A percentile compares a stretch with the other conserved stretches of the same genome.
Conservation (phyloP, 2,888 invertebrate genomes). For the Sthenelais limicola region DNA sequence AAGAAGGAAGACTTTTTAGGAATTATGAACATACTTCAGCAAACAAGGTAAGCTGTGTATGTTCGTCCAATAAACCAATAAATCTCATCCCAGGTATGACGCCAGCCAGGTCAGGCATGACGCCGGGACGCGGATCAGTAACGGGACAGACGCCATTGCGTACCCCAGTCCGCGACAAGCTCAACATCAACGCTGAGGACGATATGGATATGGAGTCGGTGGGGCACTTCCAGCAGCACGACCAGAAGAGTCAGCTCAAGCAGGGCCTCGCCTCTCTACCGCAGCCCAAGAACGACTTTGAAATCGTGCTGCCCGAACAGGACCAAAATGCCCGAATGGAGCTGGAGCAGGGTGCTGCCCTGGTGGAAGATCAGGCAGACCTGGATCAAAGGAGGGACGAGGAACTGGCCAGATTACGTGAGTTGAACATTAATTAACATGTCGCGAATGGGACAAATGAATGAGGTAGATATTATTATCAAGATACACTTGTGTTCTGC, state of each 20-base stretch:
- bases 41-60: too few species aligned
- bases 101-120: slow-evolving; percentile 32
- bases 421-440: too few species aligned
- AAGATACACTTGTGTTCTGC: too few species aligned
- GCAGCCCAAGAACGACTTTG: slow-evolving; percentile 95
- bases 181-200: slow-evolving; percentile 92
- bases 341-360: slow-evolving; percentile 67
- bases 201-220: slow-evolving; percentile 65
- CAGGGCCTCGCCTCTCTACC: slow-evolving; percentile 87
- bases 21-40: too few species aligned
- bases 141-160: slow-evolving; percentile 73
- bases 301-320: slow-evolving; percentile 96
- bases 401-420: slow-evolving; percentile 24
- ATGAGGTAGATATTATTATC: too few species aligned
- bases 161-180: slow-evolving; percentile 90
- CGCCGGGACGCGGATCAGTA: slow-evolving; percentile 46
- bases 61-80: too few species aligned
- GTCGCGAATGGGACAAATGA: too few species aligned
- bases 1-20: too few species aligned
- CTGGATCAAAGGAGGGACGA: slow-evolving; percentile 76
- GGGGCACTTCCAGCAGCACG: slow-evolving; percentile 59
- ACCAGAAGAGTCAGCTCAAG: slow-evolving; percentile 67
- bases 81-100: slow-evolving; percentile 39
- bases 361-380: slow-evolving; percentile 82
- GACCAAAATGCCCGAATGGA: slow-evolving; percentile 74